Base-by-base conservation (phyloP, 2,888 invertebrate genomes). In the Tiliacea aurago region DNA sequence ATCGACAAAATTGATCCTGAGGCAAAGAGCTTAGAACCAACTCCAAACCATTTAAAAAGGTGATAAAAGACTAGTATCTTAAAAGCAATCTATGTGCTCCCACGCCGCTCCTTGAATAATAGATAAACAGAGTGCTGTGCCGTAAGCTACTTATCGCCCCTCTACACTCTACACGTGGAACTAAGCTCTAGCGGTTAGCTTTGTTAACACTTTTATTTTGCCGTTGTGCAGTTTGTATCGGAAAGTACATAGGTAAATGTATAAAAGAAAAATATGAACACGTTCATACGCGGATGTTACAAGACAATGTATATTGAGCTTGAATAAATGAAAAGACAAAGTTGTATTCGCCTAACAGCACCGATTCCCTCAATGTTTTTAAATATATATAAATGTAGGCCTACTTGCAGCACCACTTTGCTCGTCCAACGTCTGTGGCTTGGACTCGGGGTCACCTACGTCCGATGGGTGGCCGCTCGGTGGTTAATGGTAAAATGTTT, bases 141-240 rank as follows among this genome's bases (percentile, higher is more conserved):
- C 63, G 66, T 78, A 80, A 79, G 70, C 82, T 66, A 55, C 82
- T 77, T 80, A 80, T 80, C 82, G 53, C 18, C n/a, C 28, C 33
- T 59, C 15, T 28, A 37, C 77, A 63, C 33, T 59, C 15, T 28
- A 37, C 77, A 63, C 76, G 65, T 72, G 65, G 62, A 64, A 23
- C 20, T 75, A 37, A 61, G 70, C 53, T 49, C n/a, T 7, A 18
- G 49, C 37, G 49, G 78, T 55, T 56, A 66, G 45, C 9, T 51
- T 20, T 20, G n/a, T n/a, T 15, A n/a, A 58, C 49, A 41, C 56
- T 76, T 55, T 41, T 67, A 75, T 80, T 55, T 20, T 59, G 49
- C 66, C 51, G n/a, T 56, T 33, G 49, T 51, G 51, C 37, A 56
- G 33, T 18, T 62, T 73, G 28, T 70, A 62, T 58, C 6, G 23